These are phyloP conservation scores for Melanotaenia maccullochi DNA, from an alignment of 2,797 vertebrate genomes.

Conservation along the genomic window DNA sequence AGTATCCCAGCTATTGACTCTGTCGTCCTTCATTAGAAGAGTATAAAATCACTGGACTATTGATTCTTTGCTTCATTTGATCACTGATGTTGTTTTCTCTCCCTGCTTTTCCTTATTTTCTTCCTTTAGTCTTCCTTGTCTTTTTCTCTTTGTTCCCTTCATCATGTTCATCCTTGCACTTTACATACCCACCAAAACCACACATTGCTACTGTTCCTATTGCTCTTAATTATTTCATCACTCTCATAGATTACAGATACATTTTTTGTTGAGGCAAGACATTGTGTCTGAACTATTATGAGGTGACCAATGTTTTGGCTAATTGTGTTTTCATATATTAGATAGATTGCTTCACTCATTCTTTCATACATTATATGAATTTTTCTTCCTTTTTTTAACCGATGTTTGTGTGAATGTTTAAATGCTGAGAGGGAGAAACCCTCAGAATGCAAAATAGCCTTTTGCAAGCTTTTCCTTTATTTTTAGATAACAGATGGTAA, in stretches of 20 bases:
- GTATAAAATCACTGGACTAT: constrained; percentile 60
- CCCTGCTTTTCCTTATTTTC: constrained; percentile 7
- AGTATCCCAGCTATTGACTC: constrained; percentile 58
- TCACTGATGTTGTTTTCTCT: constrained; percentile 44
- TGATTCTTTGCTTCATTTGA: constrained; percentile 64
- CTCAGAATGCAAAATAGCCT: constrained; percentile 11
- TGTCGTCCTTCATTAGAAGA: constrained; percentile 66
- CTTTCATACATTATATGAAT: not conserved
- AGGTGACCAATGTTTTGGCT: constrained; percentile 9
- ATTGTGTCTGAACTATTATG: constrained; percentile 21
- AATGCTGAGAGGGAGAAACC: constrained; percentile 26
- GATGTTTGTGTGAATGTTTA: constrained; percentile 24
- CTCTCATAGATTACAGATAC: constrained; percentile 1
- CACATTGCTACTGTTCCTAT: not conserved
- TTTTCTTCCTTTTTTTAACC: not conserved
- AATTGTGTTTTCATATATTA: too few species aligned
- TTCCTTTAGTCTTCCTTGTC: not conserved
- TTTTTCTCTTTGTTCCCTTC: not conserved
- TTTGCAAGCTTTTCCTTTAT: constrained; percentile 27
- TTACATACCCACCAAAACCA: constrained; percentile 4
- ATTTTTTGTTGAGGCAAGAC: constrained; percentile 13
- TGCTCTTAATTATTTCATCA: constrained; percentile 3
- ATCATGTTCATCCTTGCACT: not conserved
- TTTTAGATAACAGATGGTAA: constrained; percentile 62
- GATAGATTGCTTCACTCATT: too few species aligned